Conservation (phyloP, 2,113 vertebrate species). For the Mola mola region DNA sequence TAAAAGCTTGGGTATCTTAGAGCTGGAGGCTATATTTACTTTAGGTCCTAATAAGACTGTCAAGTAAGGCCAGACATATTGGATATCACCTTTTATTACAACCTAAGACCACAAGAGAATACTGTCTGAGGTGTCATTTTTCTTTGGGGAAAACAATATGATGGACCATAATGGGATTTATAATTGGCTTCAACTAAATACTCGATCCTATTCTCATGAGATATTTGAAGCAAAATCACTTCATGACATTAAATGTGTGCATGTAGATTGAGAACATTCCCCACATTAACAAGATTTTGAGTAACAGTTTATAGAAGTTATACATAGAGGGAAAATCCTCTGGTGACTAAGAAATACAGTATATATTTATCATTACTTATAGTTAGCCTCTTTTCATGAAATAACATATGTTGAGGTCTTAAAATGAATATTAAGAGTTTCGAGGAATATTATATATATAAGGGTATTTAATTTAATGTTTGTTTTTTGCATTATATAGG, state of each 20-base stretch:
- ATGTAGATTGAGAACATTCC: neutral
- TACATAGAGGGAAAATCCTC: neutral
- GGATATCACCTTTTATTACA: constrained; percentile 74
- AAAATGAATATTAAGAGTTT: neutral
- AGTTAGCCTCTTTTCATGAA: neutral
- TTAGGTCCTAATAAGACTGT: constrained; percentile 77
- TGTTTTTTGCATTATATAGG: constrained; percentile 45
- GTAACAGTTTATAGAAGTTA: too few relatives aligned
- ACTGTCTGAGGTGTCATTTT: constrained; percentile 57
- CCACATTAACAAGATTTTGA: neutral
- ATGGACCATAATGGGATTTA: constrained; percentile 61
- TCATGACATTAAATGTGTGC: neutral
- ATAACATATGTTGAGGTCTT: neutral
- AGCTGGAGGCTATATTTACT: constrained; percentile 74
- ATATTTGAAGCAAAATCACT: constrained; percentile 48
- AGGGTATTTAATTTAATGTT: constrained; percentile 21
- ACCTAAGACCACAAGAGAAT: constrained; percentile 71
- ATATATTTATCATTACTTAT: neutral
- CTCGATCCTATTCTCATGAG: constrained; percentile 23
- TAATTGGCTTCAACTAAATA: constrained; percentile 59
- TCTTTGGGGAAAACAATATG: constrained; percentile 60
- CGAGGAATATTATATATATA: constrained; percentile 8
- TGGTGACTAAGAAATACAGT: neutral
- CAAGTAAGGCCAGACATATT: constrained; percentile 66
- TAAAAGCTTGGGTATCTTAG: constrained; percentile 40